phyloP scores from a whole-genome alignment of 2,888 invertebrate genomes.

The Lissocephala sabroskyi region DNA sequence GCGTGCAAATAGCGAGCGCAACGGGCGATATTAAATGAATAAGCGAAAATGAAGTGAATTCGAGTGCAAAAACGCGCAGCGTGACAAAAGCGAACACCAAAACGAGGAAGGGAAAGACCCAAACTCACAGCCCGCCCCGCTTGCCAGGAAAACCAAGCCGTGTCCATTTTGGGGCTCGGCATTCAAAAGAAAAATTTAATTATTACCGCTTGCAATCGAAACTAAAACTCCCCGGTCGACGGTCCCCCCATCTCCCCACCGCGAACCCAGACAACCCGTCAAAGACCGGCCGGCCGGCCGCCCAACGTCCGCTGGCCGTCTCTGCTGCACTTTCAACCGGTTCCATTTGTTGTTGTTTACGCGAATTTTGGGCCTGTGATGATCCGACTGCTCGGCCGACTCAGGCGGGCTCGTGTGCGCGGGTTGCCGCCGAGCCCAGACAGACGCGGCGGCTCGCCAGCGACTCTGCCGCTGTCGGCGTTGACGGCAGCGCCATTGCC shows the following conservation, averaged over 20 bases:
- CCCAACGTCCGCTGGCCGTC: constrained; percentile 11
- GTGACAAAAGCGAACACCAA: background rate
- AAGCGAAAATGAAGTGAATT: constrained; percentile 18
- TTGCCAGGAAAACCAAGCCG: too few species aligned
- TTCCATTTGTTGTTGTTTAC: constrained; percentile 41
- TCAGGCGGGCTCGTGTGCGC: background rate
- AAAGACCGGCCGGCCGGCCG: too few species aligned
- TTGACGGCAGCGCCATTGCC: constrained; percentile 41
- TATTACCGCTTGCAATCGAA: too few species aligned
- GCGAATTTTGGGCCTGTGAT: constrained; percentile 50
- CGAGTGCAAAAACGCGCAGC: constrained; percentile 4
- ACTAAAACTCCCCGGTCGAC: too few species aligned
- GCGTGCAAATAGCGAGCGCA: background rate
- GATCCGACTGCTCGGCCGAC: background rate
- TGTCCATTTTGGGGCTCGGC: too few species aligned
- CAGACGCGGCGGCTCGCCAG: constrained; percentile 5
- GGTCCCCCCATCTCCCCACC: too few species aligned
- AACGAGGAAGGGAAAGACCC: too few species aligned
- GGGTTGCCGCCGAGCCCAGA: background rate
- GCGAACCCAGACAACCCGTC: too few species aligned
- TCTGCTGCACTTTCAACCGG: constrained; percentile 39
- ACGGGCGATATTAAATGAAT: constrained; percentile 21
- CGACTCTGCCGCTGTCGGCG: constrained; percentile 41
- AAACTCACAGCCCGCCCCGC: too few species aligned
- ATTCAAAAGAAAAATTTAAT: too few species aligned